These are phyloP conservation scores for Gymnogyps californianus DNA, from an alignment of 2,113 vertebrate species.

Conservation along the genomic window DNA sequence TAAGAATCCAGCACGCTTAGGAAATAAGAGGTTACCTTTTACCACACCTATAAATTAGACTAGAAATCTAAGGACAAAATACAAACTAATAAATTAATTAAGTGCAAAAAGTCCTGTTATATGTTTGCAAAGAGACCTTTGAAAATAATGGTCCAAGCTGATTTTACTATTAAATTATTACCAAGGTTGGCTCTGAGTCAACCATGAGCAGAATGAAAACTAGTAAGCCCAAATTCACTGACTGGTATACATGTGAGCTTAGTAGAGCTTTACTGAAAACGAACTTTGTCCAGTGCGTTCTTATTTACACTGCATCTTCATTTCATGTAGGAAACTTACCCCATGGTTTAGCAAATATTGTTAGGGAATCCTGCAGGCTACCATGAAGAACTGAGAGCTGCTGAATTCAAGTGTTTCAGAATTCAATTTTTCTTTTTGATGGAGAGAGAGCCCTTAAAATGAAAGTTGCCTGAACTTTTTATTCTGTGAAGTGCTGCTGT, in stretches of 20 bases:
- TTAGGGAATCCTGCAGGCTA: not conserved
- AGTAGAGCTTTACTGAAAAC: not conserved
- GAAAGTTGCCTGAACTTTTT: not conserved
- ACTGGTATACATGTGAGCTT: not conserved
- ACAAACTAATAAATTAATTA: not conserved
- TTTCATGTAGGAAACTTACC: not conserved
- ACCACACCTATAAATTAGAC: not conserved
- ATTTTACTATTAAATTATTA: not conserved
- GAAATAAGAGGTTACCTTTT: not conserved
- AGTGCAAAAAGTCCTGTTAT: not conserved
- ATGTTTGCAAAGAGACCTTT: not conserved
- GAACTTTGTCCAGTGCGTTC: not conserved
- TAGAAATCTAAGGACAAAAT: not conserved
- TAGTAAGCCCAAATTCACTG: not conserved
- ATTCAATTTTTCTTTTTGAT: not conserved
- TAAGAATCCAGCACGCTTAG: not conserved
- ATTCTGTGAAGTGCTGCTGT: not conserved
- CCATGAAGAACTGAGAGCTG: not conserved
- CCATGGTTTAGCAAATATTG: not conserved
- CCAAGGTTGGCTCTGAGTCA: not conserved
- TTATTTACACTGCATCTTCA: not conserved
- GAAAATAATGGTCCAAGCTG: not conserved
- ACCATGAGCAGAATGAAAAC: not conserved
- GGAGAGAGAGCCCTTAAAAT: not conserved
- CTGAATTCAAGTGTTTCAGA: not conserved